These are phyloP conservation scores for Eulemur albifrons DNA, from an alignment of 2,797 vertebrate genomes.

Conservation along the genomic window DNA sequence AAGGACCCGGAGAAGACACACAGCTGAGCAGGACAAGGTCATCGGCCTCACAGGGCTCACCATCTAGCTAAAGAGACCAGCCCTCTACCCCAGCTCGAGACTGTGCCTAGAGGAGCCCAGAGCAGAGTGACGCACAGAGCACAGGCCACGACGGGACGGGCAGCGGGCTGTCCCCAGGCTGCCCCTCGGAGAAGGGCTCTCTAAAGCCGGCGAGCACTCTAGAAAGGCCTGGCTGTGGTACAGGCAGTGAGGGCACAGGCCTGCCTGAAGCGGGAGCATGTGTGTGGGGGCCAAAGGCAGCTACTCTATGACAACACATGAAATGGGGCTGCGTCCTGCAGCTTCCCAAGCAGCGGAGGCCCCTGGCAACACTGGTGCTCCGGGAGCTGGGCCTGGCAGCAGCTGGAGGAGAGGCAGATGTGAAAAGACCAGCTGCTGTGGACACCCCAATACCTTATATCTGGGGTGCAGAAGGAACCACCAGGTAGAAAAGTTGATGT, in stretches of 20 bases:
- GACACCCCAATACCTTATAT: background rate
- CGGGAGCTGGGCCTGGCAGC: background rate
- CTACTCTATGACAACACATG: background rate
- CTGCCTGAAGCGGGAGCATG: background rate
- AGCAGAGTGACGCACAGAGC: background rate
- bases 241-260: background rate
- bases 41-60: background rate
- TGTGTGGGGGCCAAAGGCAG: background rate
- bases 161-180: background rate
- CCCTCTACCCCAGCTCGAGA: background rate
- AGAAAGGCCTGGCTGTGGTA: background rate
- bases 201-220: background rate
- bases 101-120: background rate
- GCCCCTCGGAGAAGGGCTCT: background rate
- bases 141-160: rapidly evolving
- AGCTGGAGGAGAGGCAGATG: background rate
- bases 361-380: background rate
- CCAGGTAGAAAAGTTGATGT: background rate
- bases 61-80: background rate
- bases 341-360: background rate
- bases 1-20: background rate
- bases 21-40: background rate
- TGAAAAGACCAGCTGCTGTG: background rate
- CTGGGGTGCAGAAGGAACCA: background rate
- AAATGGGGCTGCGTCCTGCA: background rate